Conservation (phyloP, 2,113 vertebrate genomes). For the Bettongia penicillata region DNA sequence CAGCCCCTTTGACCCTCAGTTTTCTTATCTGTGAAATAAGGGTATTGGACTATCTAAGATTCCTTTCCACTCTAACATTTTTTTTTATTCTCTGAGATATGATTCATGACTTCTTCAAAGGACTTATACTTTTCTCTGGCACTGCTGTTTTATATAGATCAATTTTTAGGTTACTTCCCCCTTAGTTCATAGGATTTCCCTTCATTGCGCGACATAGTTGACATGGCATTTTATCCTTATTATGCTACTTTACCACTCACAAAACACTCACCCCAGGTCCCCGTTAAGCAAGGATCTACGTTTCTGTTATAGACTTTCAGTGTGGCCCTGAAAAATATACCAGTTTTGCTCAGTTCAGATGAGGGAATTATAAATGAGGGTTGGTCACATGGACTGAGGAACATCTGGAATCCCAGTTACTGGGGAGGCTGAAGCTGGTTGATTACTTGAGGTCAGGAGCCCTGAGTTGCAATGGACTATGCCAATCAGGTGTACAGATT, state of each 20-base stretch:
- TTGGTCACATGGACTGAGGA: neutral
- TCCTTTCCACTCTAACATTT: neutral
- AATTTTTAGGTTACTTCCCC: neutral
- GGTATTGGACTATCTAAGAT: neutral
- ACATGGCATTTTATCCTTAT: neutral
- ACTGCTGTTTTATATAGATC: neutral
- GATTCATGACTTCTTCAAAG: neutral
- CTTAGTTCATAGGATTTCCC: neutral
- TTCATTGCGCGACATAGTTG: neutral
- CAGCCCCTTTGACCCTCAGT: neutral
- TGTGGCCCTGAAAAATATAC: neutral
- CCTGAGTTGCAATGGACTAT: neutral
- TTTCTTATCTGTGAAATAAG: neutral
- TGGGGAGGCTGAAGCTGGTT: neutral
- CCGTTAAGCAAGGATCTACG: neutral
- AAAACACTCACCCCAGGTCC: neutral
- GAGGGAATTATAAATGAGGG: neutral
- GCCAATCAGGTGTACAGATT: neutral
- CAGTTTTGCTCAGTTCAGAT: neutral
- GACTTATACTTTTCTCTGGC: neutral
- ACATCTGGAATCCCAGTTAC: neutral
- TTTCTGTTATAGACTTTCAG: neutral
- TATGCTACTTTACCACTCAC: neutral
- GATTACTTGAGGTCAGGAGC: neutral
- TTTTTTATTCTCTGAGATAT: neutral